Evolutionary conservation across 2,888 invertebrate genomes (phyloP), one percentile per base, ranked within the genome.

Genomic region (Papilio demoleus): DNA sequence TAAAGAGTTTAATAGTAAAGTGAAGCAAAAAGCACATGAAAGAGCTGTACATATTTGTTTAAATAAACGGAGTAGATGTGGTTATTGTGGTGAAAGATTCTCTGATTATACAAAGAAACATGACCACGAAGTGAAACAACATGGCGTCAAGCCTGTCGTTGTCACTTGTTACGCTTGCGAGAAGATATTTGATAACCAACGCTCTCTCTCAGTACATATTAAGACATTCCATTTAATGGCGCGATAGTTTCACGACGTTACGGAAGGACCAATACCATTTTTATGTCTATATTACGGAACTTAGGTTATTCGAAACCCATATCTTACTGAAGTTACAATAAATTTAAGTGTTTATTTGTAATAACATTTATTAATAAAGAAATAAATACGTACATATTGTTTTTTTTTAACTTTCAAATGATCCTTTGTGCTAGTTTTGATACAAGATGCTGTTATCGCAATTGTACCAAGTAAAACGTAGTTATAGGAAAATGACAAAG

Each of bases 111-210:
- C 84, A 0, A 87, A 87, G 76, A 90, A 88, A 64, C 82, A 86
- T 17, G 80, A 80, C 0, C 91, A 92, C 17, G 86, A 87, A 68
- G 85, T 83, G 0, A 82, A 81, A 34, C 60, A 79, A 1, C 91
- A 92, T 19, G 90, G 90, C 0, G 85, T 86, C 0, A 87, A 86
- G 62, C 85, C 88, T 1, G 73, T 86, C 0, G 83, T 88, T 0
- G 78, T 92, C 8, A 81, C 82, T 4, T 94, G 93, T 66, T 83
- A 86, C 17, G 88, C 92, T 0, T 94, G 93, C 70, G 87, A 87
- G 0, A 91, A 87, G 70, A 83, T 80, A 0, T 94, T 93, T 72
- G 86, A 87, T 38, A 93, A 93, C 68, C 92, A 93, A 45, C 86
- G 92, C 27, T 81, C 93, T 9, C 76, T 94, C 19, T 90, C 88